These are phyloP conservation scores for Motacilla alba DNA, from an alignment of 2,113 vertebrate genomes.

Conservation along the genomic window DNA sequence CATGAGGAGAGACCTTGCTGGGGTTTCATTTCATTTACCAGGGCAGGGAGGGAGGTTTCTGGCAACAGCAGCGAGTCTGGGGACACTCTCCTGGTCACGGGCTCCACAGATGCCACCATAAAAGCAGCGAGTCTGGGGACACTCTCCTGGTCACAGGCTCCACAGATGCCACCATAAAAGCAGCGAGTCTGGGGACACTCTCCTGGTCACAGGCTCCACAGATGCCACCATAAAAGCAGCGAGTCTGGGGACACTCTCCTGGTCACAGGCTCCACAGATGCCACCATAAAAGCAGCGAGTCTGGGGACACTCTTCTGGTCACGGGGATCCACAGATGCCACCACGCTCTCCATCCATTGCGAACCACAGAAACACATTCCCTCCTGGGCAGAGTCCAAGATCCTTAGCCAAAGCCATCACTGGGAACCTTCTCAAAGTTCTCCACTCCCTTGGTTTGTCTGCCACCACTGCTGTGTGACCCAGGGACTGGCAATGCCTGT, in stretches of 20 bases:
- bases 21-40: not conserved
- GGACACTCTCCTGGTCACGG: not conserved
- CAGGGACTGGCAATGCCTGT: not conserved
- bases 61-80: not conserved
- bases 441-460: not conserved
- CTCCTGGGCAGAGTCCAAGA: not conserved
- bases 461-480: not conserved
- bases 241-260: too few relatives aligned
- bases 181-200: not conserved
- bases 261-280: too few relatives aligned
- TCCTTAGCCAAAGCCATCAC: not conserved
- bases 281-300: not conserved
- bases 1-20: not conserved
- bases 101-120: not conserved
- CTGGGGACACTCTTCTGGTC: not conserved
- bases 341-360: accelerated
- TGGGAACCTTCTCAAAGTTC: not conserved
- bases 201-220: not conserved
- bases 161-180: not conserved
- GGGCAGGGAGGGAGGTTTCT: accelerated
- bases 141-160: too few relatives aligned
- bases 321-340: not conserved
- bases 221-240: too few relatives aligned
- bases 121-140: too few relatives aligned
- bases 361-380: not conserved